Conservation (phyloP, 2,888 invertebrate species). For the Frankliniella fusca region DNA sequence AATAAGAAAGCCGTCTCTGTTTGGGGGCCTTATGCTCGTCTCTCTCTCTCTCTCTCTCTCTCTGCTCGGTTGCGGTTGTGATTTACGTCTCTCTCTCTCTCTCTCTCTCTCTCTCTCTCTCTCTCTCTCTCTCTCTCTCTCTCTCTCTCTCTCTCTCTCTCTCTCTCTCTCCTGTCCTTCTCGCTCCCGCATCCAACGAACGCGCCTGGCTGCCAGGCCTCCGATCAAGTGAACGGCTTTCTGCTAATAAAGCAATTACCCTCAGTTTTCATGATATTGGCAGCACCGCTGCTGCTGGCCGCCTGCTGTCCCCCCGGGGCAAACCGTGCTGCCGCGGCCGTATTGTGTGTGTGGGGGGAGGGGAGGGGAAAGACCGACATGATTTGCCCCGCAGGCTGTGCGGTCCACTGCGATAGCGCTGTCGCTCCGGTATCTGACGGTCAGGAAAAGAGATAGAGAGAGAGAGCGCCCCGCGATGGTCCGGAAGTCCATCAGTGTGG, state of each 20-base stretch:
- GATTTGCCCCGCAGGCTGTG: too few species aligned
- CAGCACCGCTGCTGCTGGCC: not conserved
- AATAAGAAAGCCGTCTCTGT: not conserved
- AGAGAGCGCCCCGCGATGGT: too few species aligned
- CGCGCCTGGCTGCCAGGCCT: not conserved
- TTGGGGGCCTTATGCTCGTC: not conserved
- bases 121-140: too few species aligned
- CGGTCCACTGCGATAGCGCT: too few species aligned
- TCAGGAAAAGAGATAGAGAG: too few species aligned
- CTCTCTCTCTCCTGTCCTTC: too few species aligned
- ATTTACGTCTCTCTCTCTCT: not conserved
- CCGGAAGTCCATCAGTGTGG: too few species aligned
- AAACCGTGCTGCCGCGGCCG: too few species aligned
- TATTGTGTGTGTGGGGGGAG: not conserved
- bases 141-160: too few species aligned
- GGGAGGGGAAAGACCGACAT: not conserved
- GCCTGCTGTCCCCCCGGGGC: not conserved
- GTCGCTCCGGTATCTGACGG: too few species aligned
- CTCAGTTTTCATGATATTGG: constrained; percentile 8
- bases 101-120: too few species aligned
- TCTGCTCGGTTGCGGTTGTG: not conserved
- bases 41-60: not conserved
- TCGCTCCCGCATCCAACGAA: not conserved
- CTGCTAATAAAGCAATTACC: constrained; percentile 19
- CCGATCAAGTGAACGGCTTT: constrained; percentile 9